These are phyloP conservation scores for Lophotis ruficrista DNA, from an alignment of 2,113 vertebrate species.

Conservation along the genomic window DNA sequence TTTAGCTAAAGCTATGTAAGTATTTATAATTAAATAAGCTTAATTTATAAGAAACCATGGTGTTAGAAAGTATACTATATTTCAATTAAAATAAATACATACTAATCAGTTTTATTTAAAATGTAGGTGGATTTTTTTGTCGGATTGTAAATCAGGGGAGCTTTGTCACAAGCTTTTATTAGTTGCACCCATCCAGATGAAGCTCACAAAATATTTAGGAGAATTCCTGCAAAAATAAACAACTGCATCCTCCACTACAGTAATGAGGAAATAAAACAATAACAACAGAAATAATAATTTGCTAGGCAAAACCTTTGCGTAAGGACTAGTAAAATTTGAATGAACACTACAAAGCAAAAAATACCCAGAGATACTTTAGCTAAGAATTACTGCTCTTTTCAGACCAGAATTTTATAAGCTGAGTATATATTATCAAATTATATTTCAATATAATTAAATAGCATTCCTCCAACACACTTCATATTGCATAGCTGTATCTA, in stretches of 20 bases:
- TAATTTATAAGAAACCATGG: neutral
- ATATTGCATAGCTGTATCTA: neutral
- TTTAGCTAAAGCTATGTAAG: neutral
- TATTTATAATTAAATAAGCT: neutral
- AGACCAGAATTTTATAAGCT: neutral
- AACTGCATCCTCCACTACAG: neutral
- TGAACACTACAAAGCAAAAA: neutral
- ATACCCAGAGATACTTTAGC: neutral
- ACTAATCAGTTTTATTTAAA: neutral
- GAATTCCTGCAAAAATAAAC: neutral
- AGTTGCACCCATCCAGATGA: neutral
- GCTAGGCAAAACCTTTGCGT: neutral
- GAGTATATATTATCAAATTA: neutral
- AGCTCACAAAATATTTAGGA: neutral
- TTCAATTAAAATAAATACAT: neutral
- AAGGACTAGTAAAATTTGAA: neutral
- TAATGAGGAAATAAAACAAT: neutral
- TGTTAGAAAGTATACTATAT: neutral
- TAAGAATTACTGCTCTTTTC: neutral
- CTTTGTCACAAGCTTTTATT: neutral
- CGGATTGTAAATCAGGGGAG: accelerated
- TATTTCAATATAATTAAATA: neutral
- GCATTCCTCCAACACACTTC: neutral
- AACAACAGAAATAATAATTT: neutral
- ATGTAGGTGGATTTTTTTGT: neutral